Conservation (phyloP, 2,888 invertebrate species). For the Baronia brevicornis region DNA sequence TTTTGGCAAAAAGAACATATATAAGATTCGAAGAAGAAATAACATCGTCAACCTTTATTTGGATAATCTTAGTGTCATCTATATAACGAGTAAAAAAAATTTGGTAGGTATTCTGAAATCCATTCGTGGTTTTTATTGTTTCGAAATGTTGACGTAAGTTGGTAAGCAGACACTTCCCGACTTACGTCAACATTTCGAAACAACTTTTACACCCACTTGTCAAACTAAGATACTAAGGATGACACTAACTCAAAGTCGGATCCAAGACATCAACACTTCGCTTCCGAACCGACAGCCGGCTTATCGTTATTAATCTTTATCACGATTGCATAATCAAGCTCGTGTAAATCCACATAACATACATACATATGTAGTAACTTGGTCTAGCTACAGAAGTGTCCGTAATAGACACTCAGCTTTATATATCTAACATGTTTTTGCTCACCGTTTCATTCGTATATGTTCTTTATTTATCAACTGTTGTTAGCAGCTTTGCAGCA, state of each 20-base stretch:
- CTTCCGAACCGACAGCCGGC: conserved; percentile 24
- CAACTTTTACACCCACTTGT: conserved; percentile 20
- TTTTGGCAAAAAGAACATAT: conserved; percentile 1
- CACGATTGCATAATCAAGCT: conserved; percentile 27
- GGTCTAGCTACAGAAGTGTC: conserved; percentile 8
- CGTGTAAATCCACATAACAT: conserved; percentile 20
- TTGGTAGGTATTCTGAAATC: conserved; percentile 5
- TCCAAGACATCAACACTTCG: conserved; percentile 58
- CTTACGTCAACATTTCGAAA: conserved; percentile 26
- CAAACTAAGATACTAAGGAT: conserved; percentile 25
- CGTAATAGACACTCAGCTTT: too few relatives aligned
- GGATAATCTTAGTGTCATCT: conserved; percentile 6
- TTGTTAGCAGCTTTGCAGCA: too few relatives aligned
- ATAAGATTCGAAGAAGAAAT: conserved; percentile 2
- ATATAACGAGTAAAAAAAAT: conserved; percentile 1
- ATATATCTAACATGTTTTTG: too few relatives aligned
- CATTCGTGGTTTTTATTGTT: conserved; percentile 2
- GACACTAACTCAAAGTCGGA: conserved; percentile 52
- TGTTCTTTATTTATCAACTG: too few relatives aligned
- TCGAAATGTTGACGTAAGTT: conserved; percentile 23
- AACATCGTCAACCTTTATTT: conserved; percentile 3
- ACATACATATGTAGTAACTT: conserved; percentile 14
- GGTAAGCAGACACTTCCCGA: too few relatives aligned
- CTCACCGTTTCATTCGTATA: too few relatives aligned
- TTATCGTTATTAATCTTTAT: conserved; percentile 45